Conservation (phyloP, 2,888 invertebrate species). For the Mallateleia sp. region DNA sequence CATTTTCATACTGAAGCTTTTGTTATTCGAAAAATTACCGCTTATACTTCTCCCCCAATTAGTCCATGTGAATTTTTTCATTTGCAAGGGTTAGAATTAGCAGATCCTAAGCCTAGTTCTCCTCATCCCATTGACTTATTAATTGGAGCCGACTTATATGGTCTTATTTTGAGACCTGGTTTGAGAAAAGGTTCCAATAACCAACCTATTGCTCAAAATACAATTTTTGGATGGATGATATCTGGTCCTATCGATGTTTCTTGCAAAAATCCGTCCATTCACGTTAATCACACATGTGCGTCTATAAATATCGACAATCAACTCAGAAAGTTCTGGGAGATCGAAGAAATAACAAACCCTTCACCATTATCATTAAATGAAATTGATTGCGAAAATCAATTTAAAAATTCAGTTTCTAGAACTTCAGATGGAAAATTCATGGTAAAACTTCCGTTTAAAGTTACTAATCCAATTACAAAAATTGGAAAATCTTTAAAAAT, state of each 20-base stretch:
- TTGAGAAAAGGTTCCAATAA: neutral
- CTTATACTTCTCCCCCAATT: neutral
- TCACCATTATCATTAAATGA: too few species aligned
- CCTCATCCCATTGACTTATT: constrained; percentile 15
- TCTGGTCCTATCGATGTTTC: neutral
- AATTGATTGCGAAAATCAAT: too few species aligned
- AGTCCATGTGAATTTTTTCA: neutral
- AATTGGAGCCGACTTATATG: constrained; percentile 18
- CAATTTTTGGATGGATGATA: constrained; percentile 35
- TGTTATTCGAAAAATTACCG: constrained; percentile 16
- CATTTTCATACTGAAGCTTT: constrained; percentile 3
- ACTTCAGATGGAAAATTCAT: too few species aligned
- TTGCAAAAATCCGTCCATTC: too few species aligned
- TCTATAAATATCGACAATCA: too few species aligned
- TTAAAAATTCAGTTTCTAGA: too few species aligned
- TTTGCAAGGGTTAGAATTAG: neutral
- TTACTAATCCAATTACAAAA: too few species aligned
- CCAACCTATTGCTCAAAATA: constrained; percentile 17
- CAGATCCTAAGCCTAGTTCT: neutral
- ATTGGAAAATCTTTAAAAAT: too few species aligned
- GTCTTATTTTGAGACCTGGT: neutral
- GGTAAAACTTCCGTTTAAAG: too few species aligned
- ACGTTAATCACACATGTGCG: too few species aligned
- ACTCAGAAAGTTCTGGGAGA: too few species aligned
- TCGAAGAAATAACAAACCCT: too few species aligned